Conservation (phyloP, 2,797 vertebrate species). For the Salarias fasciatus region DNA sequence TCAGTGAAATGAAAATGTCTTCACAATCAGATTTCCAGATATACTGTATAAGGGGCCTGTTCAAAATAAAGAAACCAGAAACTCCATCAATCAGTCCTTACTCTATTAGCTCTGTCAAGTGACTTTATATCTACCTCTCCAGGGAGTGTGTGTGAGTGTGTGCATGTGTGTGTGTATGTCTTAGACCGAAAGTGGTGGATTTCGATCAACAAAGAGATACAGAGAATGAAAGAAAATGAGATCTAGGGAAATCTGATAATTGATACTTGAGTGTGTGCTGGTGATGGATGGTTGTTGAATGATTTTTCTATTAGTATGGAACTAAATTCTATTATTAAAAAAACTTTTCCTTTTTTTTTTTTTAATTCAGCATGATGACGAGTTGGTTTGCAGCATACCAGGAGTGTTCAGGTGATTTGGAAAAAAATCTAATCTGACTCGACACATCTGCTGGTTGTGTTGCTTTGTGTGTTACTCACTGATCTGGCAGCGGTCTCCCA, state of each 20-base stretch:
- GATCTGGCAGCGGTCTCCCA: conserved; percentile 96
- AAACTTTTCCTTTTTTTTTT: not conserved
- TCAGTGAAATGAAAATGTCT: conserved; percentile 47
- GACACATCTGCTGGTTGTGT: conserved; percentile 21
- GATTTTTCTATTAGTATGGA: conserved; percentile 42
- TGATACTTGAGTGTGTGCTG: conserved; percentile 38
- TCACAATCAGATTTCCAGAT: conserved; percentile 48
- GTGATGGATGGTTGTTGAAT: conserved; percentile 74
- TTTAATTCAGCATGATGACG: conserved; percentile 19
- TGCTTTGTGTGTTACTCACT: conserved; percentile 85
- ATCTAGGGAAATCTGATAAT: conserved; percentile 52
- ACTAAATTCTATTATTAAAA: conserved; percentile 40
- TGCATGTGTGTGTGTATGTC: conserved; percentile 13
- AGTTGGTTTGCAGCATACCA: conserved; percentile 22
- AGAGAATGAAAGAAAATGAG: conserved; percentile 15
- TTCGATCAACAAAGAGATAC: conserved; percentile 27
- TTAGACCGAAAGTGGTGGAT: conserved; percentile 15
- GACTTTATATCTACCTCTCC: conserved; percentile 36
- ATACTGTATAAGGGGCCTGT: conserved; percentile 34
- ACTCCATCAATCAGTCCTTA: conserved; percentile 55
- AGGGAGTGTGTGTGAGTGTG: conserved; percentile 15
- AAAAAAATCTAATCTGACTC: conserved; percentile 21
- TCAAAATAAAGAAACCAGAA: conserved; percentile 64
- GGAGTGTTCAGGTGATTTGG: conserved; percentile 11
- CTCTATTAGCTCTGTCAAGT: conserved; percentile 45